phyloP scores from a whole-genome alignment of 1,140 invertebrate species.

The Berghia stephanieae region DNA sequence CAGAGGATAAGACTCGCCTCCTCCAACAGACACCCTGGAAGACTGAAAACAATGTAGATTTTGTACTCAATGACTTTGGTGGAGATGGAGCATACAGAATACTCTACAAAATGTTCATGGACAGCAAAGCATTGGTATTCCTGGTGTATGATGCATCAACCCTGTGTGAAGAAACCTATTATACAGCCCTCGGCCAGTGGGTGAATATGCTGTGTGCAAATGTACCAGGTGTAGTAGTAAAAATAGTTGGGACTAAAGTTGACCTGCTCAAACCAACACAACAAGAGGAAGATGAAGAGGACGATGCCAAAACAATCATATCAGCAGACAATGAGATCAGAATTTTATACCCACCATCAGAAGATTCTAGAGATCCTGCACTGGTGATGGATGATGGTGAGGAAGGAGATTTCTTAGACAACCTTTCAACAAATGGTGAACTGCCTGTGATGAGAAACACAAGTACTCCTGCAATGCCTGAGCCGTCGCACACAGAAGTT shows the following conservation, averaged over 20 bases:
- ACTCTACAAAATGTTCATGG: slow-evolving; percentile 58
- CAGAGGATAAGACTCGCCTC: slow-evolving; percentile 46
- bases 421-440: neutral
- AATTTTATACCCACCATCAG: neutral
- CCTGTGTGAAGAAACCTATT: slow-evolving; percentile 49
- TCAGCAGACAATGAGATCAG: slow-evolving; percentile 6
- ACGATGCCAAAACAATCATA: slow-evolving; percentile 10
- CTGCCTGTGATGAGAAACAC: slow-evolving; percentile 6
- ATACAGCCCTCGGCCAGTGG: slow-evolving; percentile 60
- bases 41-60: slow-evolving; percentile 62
- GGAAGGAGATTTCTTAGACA: neutral
- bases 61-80: slow-evolving; percentile 61
- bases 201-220: slow-evolving; percentile 54
- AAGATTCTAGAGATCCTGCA: neutral
- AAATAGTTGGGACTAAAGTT: slow-evolving; percentile 60
- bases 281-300: slow-evolving; percentile 39
- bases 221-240: slow-evolving; percentile 58
- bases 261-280: slow-evolving; percentile 43
- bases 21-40: slow-evolving; percentile 53
- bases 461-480: slow-evolving; percentile 19
- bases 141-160: slow-evolving; percentile 59
- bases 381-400: neutral
- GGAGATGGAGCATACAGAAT: slow-evolving; percentile 56
- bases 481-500: slow-evolving; percentile 33
- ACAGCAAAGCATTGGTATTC: slow-evolving; percentile 57